Conservation (phyloP, 64 coral and sea anemone species). For the Stichodactyla helianthus region DNA sequence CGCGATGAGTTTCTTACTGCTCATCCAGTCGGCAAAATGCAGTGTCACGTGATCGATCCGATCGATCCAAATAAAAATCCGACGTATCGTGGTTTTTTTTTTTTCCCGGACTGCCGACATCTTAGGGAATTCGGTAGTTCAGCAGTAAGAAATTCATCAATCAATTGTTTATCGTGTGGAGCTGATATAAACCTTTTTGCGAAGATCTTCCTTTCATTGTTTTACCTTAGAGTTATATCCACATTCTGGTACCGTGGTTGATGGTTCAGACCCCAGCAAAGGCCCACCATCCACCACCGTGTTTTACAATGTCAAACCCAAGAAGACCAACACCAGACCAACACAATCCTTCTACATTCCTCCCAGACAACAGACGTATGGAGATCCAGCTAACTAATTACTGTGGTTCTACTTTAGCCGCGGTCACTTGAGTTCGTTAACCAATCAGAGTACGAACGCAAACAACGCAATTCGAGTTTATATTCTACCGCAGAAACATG, state of each 20-base stretch:
- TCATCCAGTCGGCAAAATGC: too few relatives aligned
- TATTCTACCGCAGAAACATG: too few relatives aligned
- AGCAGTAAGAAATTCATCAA: too few relatives aligned
- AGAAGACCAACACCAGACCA: conserved; percentile 31
- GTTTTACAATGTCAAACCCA: conserved; percentile 32
- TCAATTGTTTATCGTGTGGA: too few relatives aligned
- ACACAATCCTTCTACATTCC: conserved; percentile 48
- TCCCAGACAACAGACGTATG: conserved; percentile 42
- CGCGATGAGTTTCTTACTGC: too few relatives aligned
- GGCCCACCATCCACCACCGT: conserved; percentile 16
- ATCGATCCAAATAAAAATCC: background rate
- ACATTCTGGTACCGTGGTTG: background rate
- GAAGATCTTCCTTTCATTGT: too few relatives aligned
- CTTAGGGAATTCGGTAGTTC: background rate
- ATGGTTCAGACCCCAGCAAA: conserved; percentile 25
- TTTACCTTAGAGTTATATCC: conserved; percentile 30
- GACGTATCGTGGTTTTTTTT: background rate
- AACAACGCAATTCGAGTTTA: too few relatives aligned
- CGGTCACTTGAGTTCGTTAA: too few relatives aligned
- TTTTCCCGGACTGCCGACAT: background rate
- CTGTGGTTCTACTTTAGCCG: too few relatives aligned
- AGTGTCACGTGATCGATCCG: too few relatives aligned
- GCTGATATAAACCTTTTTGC: background rate
- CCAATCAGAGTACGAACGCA: too few relatives aligned
- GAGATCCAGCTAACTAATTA: conserved; percentile 23